Evolutionary conservation across 2,113 vertebrate species (phyloP).

Genomic region (Strigops habroptila): DNA sequence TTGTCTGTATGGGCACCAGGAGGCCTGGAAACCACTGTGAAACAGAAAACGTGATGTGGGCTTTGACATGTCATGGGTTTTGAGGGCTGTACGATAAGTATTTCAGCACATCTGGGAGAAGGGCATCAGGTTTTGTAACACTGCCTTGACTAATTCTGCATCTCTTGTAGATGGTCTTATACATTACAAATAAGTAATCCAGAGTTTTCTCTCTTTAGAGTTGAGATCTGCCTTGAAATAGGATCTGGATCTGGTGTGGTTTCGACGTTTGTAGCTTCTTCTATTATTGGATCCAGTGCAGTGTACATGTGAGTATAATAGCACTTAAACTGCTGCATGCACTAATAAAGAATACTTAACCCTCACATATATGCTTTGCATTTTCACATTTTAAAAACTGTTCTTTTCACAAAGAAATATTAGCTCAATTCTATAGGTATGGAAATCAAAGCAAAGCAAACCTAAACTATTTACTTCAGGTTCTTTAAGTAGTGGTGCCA

Average conservation of each 20-base stretch:
- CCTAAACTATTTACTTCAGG: neutral
- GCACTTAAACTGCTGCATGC: neutral
- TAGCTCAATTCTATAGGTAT: neutral
- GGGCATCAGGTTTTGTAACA: rapidly evolving
- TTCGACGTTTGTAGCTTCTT: slow-evolving; percentile 88
- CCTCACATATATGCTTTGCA: neutral
- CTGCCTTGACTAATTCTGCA: neutral
- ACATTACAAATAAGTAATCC: neutral
- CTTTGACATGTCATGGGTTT: neutral
- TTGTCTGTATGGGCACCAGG: neutral
- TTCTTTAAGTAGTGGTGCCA: neutral
- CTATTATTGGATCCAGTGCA: slow-evolving; percentile 81
- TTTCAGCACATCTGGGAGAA: neutral
- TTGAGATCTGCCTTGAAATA: slow-evolving; percentile 88
- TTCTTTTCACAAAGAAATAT: neutral
- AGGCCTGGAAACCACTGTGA: neutral
- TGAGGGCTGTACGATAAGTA: neutral
- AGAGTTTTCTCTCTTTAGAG: slow-evolving; percentile 39
- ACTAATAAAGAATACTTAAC: neutral
- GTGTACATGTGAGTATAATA: slow-evolving; percentile 83
- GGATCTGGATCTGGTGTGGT: slow-evolving; percentile 91
- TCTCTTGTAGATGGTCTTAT: neutral
- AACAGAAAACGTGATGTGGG: rapidly evolving
- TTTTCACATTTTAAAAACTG: neutral
- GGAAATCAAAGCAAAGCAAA: neutral